Percentiles rank a stretch among this genome's conserved stretches.
phyloP scores from a whole-genome alignment of 1,140 invertebrate species.

The Heterodera schachtii region DNA sequence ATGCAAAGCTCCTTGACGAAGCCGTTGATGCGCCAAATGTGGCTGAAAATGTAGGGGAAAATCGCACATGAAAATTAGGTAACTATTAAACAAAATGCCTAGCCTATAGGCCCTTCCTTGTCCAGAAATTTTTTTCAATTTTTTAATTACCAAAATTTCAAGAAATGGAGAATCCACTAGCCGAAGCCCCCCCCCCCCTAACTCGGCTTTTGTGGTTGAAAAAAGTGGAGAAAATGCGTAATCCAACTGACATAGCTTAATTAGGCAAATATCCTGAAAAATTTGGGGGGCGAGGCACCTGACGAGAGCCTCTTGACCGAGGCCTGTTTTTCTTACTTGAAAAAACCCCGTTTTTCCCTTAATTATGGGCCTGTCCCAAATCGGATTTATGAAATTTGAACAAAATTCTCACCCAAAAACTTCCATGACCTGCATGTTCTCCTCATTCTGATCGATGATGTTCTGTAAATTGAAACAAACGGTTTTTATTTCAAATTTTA shows the following conservation, averaged over 20 bases:
- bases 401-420: conserved; percentile 25
- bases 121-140: no score
- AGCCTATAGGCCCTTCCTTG: neutral
- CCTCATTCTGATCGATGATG: conserved; percentile 60
- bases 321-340: no score
- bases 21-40: conserved; percentile 32
- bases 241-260: no score
- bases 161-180: no score
- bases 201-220: no score
- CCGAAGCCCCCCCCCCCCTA: no score
- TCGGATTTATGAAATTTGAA: neutral
- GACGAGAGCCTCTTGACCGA: no score
- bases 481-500: conserved; percentile 22
- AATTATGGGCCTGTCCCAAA: no score
- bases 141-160: no score
- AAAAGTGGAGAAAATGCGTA: no score
- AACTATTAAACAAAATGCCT: neutral
- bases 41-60: neutral
- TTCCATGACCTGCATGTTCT: conserved; percentile 27
- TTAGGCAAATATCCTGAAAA: no score
- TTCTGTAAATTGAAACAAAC: conserved; percentile 46
- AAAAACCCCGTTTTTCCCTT: neutral
- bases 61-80: neutral
- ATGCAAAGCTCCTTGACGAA: conserved; percentile 33
- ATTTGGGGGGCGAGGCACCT: no score